Percentiles rank a stretch among this genome's conserved stretches.
Conservation (phyloP, 2,113 vertebrate genomes). For the Erythrocercus mccallii region DNA sequence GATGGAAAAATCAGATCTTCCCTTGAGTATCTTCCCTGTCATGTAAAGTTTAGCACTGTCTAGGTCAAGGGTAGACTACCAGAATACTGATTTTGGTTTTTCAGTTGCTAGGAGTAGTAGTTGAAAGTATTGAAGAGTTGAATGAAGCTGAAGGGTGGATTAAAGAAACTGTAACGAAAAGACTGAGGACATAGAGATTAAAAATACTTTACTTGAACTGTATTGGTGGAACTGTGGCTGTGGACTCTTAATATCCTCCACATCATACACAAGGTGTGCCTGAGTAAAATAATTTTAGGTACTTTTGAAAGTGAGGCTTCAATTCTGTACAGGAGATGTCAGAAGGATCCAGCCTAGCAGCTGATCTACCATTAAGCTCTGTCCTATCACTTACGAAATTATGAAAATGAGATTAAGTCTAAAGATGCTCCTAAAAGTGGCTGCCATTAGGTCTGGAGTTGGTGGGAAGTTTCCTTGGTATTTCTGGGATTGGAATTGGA, state of each 20-base stretch:
- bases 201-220: background rate
- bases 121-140: background rate
- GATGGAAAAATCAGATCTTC: background rate
- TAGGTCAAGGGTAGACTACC: background rate
- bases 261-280: background rate
- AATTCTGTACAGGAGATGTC: background rate
- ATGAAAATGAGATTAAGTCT: background rate
- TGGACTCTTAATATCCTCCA: background rate
- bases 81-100: background rate
- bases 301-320: background rate
- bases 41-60: background rate
- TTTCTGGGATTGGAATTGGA: background rate
- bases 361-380: background rate
- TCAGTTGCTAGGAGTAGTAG: background rate
- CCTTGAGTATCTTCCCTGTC: background rate
- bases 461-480: background rate
- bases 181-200: too few relatives aligned
- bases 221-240: background rate
- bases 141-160: background rate
- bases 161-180: background rate
- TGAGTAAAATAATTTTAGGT: background rate
- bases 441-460: background rate
- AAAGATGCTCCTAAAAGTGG: background rate
- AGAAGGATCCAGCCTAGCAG: background rate
- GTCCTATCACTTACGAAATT: fast-evolving